Base-by-base conservation (phyloP, 1,140 invertebrate genomes). In the Hylyphantes graminicola region DNA sequence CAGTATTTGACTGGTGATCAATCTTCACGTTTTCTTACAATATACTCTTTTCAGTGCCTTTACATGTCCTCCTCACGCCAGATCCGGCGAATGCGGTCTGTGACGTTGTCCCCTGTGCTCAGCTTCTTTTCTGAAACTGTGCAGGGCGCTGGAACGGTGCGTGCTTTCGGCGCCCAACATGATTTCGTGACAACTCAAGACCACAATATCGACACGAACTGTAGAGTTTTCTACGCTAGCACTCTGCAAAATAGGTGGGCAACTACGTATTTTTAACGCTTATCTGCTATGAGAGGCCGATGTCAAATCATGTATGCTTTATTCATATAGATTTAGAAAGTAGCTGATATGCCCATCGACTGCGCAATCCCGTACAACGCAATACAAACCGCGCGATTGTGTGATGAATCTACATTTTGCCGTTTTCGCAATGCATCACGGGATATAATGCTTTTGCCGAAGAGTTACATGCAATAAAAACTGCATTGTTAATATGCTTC, bases 51-150 rank as follows among this genome's bases (percentile, higher is more conserved):
- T 0, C 50, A 84, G 75, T 67, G 65, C 5, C 67, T 91, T 85
- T 92, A 92, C 87, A 89, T 92, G 7, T 88, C 89, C 2, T 91
- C 91, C 5, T 91, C 91, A 0, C 87, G 92, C 65, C 92, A 93
- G 78, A 85, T 92, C 61, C 91, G 91, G 82, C 86, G 92, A 17
- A 88, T 93, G 0, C 91, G 92, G 77, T 91, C 90, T 8, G 90
- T 89, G 2, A 88, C 90, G 0, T 86, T 90, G 2, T 92, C 91
- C 21, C 92, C 90, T 0, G 91, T 93, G 35, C 92, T 91, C 80
- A 90, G 89, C 51, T 91, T 92, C 87, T 92, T 92, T 82, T 90
- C 89, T 54, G 92, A 92, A 85, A 90, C 91, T 0, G 81, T 80
- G 12, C 88, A 88, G 13, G 91, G 92, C 2, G 87, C 89, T 1